phyloP scores from a whole-genome alignment of 2,888 invertebrate genomes.

The Halictus quadricinctus region DNA sequence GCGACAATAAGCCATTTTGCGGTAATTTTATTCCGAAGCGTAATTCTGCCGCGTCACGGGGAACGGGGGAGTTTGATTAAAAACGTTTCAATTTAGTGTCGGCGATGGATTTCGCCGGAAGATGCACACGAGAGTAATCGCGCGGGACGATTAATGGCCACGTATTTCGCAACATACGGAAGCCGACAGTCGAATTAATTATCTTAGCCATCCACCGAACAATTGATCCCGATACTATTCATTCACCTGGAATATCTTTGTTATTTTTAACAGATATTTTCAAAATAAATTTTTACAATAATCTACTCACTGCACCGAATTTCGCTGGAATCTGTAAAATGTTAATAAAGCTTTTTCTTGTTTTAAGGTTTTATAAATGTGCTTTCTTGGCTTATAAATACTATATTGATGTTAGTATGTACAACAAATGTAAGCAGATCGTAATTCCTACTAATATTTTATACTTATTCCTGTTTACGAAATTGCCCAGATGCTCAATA shows the following conservation, averaged over 20 bases:
- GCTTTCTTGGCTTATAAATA: too few species aligned
- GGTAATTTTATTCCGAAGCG: conserved; percentile 19
- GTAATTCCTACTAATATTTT: neutral
- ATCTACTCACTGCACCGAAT: neutral
- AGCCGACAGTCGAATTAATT: conserved; percentile 4
- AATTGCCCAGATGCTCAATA: neutral
- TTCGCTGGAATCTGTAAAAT: too few species aligned
- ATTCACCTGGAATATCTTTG: neutral
- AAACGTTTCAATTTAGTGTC: conserved; percentile 35
- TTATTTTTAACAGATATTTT: neutral
- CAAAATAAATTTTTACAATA: neutral
- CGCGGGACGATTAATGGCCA: neutral
- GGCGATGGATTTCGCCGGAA: conserved; percentile 19
- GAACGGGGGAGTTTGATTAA: conserved; percentile 26
- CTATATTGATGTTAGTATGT: too few species aligned
- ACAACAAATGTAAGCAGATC: too few species aligned
- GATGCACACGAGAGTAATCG: conserved; percentile 20
- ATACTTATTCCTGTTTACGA: neutral
- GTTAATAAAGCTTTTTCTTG: too few species aligned
- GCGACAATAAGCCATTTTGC: conserved; percentile 36
- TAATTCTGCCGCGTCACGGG: conserved; percentile 27
- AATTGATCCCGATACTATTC: neutral
- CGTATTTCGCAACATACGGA: conserved; percentile 1
- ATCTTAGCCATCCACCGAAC: neutral
- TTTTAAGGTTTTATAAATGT: too few species aligned